Percentiles rank a stretch among this genome's conserved stretches.
phyloP scores from a whole-genome alignment of 2,888 invertebrate species.

The Philereme transversata region DNA sequence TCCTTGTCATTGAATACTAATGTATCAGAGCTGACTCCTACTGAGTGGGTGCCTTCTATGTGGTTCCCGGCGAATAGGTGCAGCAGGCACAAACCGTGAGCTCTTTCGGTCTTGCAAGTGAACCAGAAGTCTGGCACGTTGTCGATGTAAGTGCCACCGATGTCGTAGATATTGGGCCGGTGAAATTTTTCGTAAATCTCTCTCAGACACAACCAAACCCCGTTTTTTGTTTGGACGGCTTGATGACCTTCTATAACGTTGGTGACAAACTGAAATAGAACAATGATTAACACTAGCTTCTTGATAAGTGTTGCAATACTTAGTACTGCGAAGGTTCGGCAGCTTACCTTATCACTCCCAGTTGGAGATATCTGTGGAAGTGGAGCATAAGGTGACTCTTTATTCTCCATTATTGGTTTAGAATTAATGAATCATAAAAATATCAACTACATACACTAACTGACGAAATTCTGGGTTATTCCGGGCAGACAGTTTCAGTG shows the following conservation, averaged over 20 bases:
- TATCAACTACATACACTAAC: too few species aligned
- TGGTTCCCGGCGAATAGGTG: constrained; percentile 67
- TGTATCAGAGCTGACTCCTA: constrained; percentile 55
- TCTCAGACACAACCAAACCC: constrained; percentile 64
- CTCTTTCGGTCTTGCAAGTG: constrained; percentile 61
- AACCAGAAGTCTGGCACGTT: constrained; percentile 70
- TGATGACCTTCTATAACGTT: constrained; percentile 60
- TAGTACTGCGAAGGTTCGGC: not conserved
- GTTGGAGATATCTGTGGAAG: not conserved
- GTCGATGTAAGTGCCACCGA: constrained; percentile 69
- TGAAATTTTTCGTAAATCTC: constrained; percentile 66
- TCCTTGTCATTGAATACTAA: constrained; percentile 57
- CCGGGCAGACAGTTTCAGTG: too few species aligned
- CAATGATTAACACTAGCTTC: not conserved
- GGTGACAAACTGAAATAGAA: constrained; percentile 46
- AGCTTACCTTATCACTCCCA: constrained; percentile 4
- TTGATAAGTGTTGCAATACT: constrained; percentile 1
- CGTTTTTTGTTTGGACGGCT: constrained; percentile 59
- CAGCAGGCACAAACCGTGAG: constrained; percentile 58
- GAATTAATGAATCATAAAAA: too few species aligned
- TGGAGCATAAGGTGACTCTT: constrained; percentile 6
- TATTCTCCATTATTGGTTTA: constrained; percentile 5
- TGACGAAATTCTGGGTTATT: too few species aligned
- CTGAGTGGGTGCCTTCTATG: constrained; percentile 51
- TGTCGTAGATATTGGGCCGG: constrained; percentile 67